phyloP scores from a whole-genome alignment of 1,140 invertebrate species.

The Drosophila erecta region DNA sequence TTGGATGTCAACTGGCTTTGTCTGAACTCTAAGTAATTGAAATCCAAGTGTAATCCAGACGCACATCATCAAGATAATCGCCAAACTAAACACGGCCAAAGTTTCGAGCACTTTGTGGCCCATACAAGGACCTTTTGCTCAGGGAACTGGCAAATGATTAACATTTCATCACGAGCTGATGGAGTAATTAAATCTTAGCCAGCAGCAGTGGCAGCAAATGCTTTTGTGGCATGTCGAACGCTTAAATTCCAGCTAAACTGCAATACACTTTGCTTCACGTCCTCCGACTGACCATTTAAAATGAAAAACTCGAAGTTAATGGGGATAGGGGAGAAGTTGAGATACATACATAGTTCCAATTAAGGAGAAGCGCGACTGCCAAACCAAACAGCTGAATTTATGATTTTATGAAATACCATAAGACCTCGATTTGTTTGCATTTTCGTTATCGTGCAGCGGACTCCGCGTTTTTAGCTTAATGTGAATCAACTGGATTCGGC shows the following conservation, averaged over 20 bases:
- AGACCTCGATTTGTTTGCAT: constrained; percentile 59
- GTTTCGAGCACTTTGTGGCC: constrained; percentile 21
- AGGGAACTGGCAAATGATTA: constrained; percentile 38
- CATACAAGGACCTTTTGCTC: background rate
- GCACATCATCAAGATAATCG: constrained; percentile 25
- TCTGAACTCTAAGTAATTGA: constrained; percentile 58
- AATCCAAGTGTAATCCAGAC: constrained; percentile 50
- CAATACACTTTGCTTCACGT: constrained; percentile 2
- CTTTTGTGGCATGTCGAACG: constrained; percentile 10
- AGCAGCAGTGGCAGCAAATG: constrained; percentile 5
- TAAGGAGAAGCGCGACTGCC: constrained; percentile 37
- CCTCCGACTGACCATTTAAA: constrained; percentile 26
- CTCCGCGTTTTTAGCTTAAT: constrained; percentile 27
- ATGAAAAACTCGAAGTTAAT: constrained; percentile 1
- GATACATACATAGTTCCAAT: constrained; percentile 37
- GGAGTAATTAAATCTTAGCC: constrained; percentile 61
- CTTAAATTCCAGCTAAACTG: constrained; percentile 26
- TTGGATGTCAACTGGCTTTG: constrained; percentile 19
- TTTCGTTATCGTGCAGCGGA: constrained; percentile 51
- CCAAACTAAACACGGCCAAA: constrained; percentile 25
- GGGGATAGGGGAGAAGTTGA: background rate
- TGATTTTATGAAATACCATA: constrained; percentile 70
- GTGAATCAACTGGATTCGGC: constrained; percentile 28
- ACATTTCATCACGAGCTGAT: constrained; percentile 47
- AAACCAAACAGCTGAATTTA: constrained; percentile 55